Evolutionary conservation across 1,140 invertebrate species (phyloP).

Genomic region (Calliopsis andreniformis): DNA sequence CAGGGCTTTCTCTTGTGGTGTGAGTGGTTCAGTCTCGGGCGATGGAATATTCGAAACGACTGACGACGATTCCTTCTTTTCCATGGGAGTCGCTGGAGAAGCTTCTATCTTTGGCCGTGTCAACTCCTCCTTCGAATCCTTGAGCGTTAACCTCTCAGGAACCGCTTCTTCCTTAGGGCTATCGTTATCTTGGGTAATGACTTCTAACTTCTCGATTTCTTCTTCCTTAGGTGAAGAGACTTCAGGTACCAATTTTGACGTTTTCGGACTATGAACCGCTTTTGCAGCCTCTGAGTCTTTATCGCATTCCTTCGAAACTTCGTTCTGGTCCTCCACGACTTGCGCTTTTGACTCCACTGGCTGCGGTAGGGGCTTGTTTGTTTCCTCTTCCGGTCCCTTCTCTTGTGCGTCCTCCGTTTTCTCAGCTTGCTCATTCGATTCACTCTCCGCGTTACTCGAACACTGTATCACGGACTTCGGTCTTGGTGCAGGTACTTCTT

Average conservation of each 20-base stretch:
- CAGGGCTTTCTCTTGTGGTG: constrained; percentile 69
- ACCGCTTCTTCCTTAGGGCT: constrained; percentile 47
- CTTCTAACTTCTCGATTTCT: constrained; percentile 47
- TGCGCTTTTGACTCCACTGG: constrained; percentile 27
- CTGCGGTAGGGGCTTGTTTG: not conserved
- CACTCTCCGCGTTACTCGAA: constrained; percentile 22
- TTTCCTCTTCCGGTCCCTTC: constrained; percentile 32
- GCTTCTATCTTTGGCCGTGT: constrained; percentile 55
- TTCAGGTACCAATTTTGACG: constrained; percentile 63
- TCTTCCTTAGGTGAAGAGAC: constrained; percentile 53
- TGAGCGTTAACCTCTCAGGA: constrained; percentile 34
- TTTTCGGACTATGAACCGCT: constrained; percentile 47
- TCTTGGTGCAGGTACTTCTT: constrained; percentile 69
- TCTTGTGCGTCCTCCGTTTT: constrained; percentile 18
- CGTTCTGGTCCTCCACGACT: constrained; percentile 12
- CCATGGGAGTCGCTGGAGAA: constrained; percentile 25
- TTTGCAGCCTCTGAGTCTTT: constrained; percentile 52
- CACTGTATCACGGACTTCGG: constrained; percentile 54
- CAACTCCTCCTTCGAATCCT: constrained; percentile 54
- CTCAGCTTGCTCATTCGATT: constrained; percentile 32
- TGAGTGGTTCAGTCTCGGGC: constrained; percentile 56
- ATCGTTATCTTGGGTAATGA: constrained; percentile 39
- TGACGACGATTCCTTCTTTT: constrained; percentile 54
- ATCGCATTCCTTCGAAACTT: constrained; percentile 43
- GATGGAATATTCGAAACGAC: constrained; percentile 27